These are phyloP conservation scores for Megalurothrips usitatus DNA, from an alignment of 2,888 invertebrate species.

Conservation along the genomic window DNA sequence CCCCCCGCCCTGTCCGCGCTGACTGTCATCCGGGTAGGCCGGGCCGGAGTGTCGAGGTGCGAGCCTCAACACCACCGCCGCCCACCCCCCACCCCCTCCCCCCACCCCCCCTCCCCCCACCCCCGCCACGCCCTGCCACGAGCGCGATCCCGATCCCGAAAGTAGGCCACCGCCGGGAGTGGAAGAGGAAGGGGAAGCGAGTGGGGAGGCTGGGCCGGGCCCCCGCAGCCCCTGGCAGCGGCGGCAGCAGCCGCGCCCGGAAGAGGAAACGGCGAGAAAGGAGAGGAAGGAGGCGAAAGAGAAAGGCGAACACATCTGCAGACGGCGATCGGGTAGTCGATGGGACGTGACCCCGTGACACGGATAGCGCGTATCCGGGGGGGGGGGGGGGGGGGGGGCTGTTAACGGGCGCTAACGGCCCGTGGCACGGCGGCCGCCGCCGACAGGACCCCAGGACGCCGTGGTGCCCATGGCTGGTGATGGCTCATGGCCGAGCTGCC, in stretches of 20 bases:
- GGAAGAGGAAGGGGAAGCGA: neutral
- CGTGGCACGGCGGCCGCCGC: too few species aligned
- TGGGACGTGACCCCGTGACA: too few species aligned
- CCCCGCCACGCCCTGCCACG: neutral
- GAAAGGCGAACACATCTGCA: neutral
- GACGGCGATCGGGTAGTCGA: too few species aligned
- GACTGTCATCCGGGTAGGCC: neutral
- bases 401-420: too few species aligned
- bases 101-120: neutral
- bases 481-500: too few species aligned
- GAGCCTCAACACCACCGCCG: neutral
- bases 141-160: neutral
- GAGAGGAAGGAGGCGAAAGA: neutral
- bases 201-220: neutral
- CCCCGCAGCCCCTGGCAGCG: neutral
- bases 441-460: too few species aligned
- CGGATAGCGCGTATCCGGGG: too few species aligned
- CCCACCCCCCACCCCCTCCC: neutral
- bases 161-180: conserved; percentile 5
- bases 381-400: too few species aligned
- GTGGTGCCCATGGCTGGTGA: too few species aligned
- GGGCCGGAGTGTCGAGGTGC: neutral
- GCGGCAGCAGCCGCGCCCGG: neutral
- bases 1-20: neutral
- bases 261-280: neutral